Conservation (phyloP, 2,888 invertebrate genomes). For the Thera britannica region DNA sequence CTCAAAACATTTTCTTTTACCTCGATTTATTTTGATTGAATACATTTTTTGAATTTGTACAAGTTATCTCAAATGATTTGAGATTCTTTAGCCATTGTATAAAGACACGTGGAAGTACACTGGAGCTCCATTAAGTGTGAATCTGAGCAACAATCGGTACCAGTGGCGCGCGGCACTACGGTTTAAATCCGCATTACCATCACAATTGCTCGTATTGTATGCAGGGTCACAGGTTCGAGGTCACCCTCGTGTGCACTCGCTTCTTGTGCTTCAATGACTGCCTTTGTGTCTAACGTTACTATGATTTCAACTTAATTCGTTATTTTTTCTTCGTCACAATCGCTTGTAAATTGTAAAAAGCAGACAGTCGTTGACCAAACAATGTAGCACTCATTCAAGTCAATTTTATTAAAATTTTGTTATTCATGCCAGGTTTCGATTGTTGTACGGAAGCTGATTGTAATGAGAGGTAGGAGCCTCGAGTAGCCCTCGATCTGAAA, state of each 20-base stretch:
- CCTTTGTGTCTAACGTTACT: conserved; percentile 43
- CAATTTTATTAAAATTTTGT: conserved; percentile 39
- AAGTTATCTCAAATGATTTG: neutral
- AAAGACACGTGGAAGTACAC: conserved; percentile 20
- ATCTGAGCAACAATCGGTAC: conserved; percentile 60
- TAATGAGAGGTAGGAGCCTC: conserved; percentile 50
- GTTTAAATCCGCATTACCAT: conserved; percentile 72
- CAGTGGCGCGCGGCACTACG: conserved; percentile 62
- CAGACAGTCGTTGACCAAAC: conserved; percentile 51
- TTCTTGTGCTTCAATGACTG: conserved; percentile 56
- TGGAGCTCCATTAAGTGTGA: conserved; percentile 22
- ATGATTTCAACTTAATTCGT: conserved; percentile 18
- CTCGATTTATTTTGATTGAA: conserved; percentile 2
- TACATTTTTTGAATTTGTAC: conserved; percentile 8
- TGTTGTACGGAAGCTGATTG: conserved; percentile 49
- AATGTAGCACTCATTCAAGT: conserved; percentile 30
- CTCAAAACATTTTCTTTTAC: conserved; percentile 9
- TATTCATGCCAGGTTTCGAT: conserved; percentile 55
- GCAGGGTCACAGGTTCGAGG: conserved; percentile 81
- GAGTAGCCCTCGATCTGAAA: conserved; percentile 53
- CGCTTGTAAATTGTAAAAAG: conserved; percentile 32
- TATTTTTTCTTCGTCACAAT: conserved; percentile 10
- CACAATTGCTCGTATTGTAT: conserved; percentile 75
- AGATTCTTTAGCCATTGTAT: conserved; percentile 3
- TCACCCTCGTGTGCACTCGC: conserved; percentile 60